Evolutionary conservation across 2,888 invertebrate genomes (phyloP), one percentile per base, ranked within the genome.

Genomic region (Calameuta pallipes): DNA sequence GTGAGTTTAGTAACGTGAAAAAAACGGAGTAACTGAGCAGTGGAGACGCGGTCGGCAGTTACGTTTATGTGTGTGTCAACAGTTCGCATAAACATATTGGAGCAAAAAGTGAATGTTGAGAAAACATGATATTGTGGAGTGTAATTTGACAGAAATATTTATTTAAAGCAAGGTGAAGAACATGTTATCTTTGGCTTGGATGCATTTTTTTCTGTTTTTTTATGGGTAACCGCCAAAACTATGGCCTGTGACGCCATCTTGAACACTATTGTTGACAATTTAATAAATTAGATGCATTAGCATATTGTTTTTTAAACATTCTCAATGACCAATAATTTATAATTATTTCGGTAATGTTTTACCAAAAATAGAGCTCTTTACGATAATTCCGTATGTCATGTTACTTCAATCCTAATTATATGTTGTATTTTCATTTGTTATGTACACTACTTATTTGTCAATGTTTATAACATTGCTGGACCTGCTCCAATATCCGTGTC

Each of bases 221-320:
- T 70, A 76, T 69, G 41, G 69, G 70, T 75, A 77, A 75, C 89
- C 90, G 90, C 90, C 90, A 90, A 90, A 90, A 90, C 85, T 86
- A 79, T 80, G 81, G 79, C n/a, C 34, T 85, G 82, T 84, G 87
- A 88, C 90, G 90, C 90, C 90, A 90, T 90, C 89, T 90, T 90
- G 86, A 84, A 84, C 85, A 85, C 82, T 82, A 83, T 89, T 90
- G 90, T 90, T 90, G 89, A 89, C 87, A 88, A 87, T 86, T 82
- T 78, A 82, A 77, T 81, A 81, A 80, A 80, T 80, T 79, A 56
- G 23, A 74, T 23, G 30, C 34, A 74, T 34, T 31, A 34, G 71
- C 71, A 31, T 71, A 71, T 71, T 31, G 31, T 71, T 34, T 34
- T 34, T 31, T 34, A 34, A 71, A 71, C 30, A 71, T 71, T 34